Conservation (phyloP, 2,888 invertebrate genomes). For the Pachymerium ferrugineum region DNA sequence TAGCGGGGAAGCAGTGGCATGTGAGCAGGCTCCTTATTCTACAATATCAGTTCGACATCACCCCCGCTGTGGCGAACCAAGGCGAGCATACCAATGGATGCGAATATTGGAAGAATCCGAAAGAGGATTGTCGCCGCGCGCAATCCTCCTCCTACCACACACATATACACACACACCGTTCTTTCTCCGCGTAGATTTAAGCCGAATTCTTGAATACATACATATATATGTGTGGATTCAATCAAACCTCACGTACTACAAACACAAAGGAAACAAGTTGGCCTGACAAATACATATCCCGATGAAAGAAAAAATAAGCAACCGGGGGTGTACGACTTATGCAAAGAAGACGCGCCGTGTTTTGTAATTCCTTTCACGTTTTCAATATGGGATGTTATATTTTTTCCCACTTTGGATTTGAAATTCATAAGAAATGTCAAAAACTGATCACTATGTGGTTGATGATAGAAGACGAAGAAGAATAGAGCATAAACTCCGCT, state of each 20-base stretch:
- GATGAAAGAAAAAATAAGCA: constrained; percentile 11
- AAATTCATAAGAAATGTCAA: background rate
- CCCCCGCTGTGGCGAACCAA: constrained; percentile 29
- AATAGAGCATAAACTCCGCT: no score
- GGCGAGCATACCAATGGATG: constrained; percentile 28
- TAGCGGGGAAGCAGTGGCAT: constrained; percentile 29
- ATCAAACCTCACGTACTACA: constrained; percentile 24
- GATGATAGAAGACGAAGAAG: no score
- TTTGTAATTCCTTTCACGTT: constrained; percentile 22
- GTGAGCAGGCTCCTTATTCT: constrained; percentile 20
- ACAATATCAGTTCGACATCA: constrained; percentile 30
- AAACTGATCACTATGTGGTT: no score
- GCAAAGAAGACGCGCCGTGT: background rate
- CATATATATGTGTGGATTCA: constrained; percentile 27
- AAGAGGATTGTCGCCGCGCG: constrained; percentile 4
- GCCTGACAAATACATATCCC: constrained; percentile 19
- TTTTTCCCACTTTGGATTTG: background rate
- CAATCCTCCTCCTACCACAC: background rate
- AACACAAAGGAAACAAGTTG: constrained; percentile 24
- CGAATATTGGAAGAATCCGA: constrained; percentile 20
- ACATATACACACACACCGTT: background rate
- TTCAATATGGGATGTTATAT: background rate
- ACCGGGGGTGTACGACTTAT: background rate
- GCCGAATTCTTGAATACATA: constrained; percentile 25
- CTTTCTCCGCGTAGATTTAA: constrained; percentile 21